These are phyloP conservation scores for Lasioglossum albipes DNA, from an alignment of 1,140 invertebrate species.

Conservation along the genomic window DNA sequence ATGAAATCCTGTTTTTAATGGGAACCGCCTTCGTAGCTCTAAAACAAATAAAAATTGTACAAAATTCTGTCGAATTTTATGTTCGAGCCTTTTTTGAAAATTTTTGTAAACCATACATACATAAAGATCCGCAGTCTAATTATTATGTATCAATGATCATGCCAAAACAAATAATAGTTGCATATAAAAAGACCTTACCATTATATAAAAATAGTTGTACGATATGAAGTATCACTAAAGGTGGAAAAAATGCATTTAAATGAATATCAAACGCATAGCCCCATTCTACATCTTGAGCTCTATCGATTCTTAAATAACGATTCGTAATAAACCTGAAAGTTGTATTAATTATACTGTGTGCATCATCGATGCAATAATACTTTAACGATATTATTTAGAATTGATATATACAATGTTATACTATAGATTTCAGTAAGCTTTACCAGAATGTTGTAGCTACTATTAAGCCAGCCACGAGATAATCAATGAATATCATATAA, in stretches of 20 bases:
- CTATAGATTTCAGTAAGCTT: slow-evolving; percentile 48
- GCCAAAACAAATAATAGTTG: neutral
- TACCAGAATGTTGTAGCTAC: slow-evolving; percentile 96
- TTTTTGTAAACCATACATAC: no score
- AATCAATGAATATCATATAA: slow-evolving; percentile 97
- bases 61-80: no score
- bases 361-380: neutral
- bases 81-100: no score
- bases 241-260: slow-evolving; percentile 98
- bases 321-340: slow-evolving; percentile 91
- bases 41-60: no score
- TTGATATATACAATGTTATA: neutral
- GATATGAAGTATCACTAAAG: slow-evolving; percentile 95
- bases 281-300: slow-evolving; percentile 95
- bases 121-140: no score
- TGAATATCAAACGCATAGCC: slow-evolving; percentile 99
- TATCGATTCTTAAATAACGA: slow-evolving; percentile 89
- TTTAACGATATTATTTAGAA: no score
- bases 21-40: no score
- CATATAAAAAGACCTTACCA: slow-evolving; percentile 81
- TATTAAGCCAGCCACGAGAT: slow-evolving; percentile 92
- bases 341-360: neutral
- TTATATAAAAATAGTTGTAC: slow-evolving; percentile 95
- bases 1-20: no score
- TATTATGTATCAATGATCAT: neutral